Evolutionary conservation across 2,888 invertebrate species (phyloP), one percentile per base, ranked within the genome.

Genomic region (Dynastes tityus): DNA sequence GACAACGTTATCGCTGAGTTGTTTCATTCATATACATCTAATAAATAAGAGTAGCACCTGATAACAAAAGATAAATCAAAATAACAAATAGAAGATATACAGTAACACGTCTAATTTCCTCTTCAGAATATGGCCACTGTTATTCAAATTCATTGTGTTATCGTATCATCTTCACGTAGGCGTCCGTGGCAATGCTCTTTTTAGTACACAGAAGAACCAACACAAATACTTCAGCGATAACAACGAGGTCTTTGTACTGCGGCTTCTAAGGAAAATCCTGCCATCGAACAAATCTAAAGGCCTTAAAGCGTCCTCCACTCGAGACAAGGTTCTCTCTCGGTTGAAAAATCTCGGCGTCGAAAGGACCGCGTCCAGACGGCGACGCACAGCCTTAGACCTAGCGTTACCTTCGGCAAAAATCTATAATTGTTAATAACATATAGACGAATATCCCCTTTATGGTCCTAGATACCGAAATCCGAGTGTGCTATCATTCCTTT

Each of bases 211-310:
- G 73, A 61, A 45, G 61, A 73, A 73, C 73, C 73, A 61, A 61
- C 73, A 61, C 73, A 73, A 73, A 73, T 73, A 73, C 73, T 73
- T 73, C 40, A 73, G 40, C 73, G 61, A 73, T 22, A 73, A 73
- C 73, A 73, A 73, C 61, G 40, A 11, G 45, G 45, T 73, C 73
- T 73, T 73, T 73, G 73, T 73, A 40, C 45, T 37, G 2, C 40
- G 22, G 11, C 58, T 37, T 37, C 58, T 27, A 53, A 29, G 37
- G 40, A 27, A 73, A 61, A 11, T 73, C 53, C 45, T 45, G 45
- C 40, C 73, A 32, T 61, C 73, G 73, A 73, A 61, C 73, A 73
- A 58, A 61, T 73, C 73, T 73, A 73, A 61, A 73, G 73, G 61
- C 73, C 61, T 58, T 61, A 73, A 40, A 61, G 58, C 58, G 73